Evolutionary conservation across 1,140 invertebrate species (phyloP), one percentile per base, ranked within the genome.

Genomic region (Bradysia coprophila): DNA sequence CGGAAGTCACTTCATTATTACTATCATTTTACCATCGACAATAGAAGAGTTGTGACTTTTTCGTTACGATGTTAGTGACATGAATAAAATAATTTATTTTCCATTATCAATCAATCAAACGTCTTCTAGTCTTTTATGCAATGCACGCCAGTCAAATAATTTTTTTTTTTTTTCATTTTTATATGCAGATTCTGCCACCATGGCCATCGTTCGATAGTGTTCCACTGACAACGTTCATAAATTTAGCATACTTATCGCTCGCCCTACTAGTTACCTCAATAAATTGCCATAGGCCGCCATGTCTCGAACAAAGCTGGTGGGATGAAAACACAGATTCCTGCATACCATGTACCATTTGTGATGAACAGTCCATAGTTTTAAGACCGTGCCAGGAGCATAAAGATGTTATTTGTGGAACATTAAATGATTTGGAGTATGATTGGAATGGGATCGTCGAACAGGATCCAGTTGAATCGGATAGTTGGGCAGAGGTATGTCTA

Each of bases 371-470:
- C 49, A 56, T 61, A 32, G 50, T 55, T 1, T 41, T 57, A 34
- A 49, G 58, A 10, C 57, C 58, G 22, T 61, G 58, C 36, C 56
- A 60, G 47, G 45, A 54, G 45, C 56, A 61, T 45, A 48, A 48
- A 28, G 57, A 61, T 43, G 57, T 57, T 33, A 49, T 58, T 20
- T 61, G 58, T 18, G 52, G 57, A 4, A 54, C 54, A 21, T 56
- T 61, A 8, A 56, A 61, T 42, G 57, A 60, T 43, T 39, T 61
- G 19, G 53, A 58, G 23, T 55, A 60, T 42, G 57, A 61, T 45
- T 58, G 52, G 56, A 49, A 56, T 10, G 48, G 54, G 6, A 43
- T 59, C 36, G 50, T 57, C 56, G 54, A 45, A 60, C 57, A 8
- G 57, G 58, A 28, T 8, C 24, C 6, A 28, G 13, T 28, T 28